Conservation (phyloP, 2,888 invertebrate genomes). For the Girardia tigrina region DNA sequence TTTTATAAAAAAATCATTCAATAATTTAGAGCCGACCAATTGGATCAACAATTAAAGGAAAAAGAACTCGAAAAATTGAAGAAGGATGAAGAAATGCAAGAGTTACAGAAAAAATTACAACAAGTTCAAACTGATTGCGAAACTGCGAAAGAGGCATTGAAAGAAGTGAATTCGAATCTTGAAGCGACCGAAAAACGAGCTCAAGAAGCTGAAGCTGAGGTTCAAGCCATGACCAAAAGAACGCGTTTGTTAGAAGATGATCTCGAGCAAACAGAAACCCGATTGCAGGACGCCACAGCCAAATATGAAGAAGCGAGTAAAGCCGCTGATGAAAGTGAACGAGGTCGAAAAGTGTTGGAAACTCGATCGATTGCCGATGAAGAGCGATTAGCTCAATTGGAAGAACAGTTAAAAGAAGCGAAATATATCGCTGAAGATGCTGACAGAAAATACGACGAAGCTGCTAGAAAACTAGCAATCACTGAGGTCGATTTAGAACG, state of each 20-base stretch:
- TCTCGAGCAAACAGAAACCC: slow-evolving; percentile 94
- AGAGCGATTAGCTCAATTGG: slow-evolving; percentile 45
- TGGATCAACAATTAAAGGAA: slow-evolving; percentile 79
- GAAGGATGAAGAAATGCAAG: slow-evolving; percentile 83
- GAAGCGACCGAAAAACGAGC: slow-evolving; percentile 87
- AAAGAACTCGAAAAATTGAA: slow-evolving; percentile 58
- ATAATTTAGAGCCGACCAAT: slow-evolving; percentile 65
- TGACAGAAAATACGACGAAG: slow-evolving; percentile 99
- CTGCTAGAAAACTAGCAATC: slow-evolving; percentile 34
- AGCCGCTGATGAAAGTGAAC: slow-evolving; percentile 99
- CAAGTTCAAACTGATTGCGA: slow-evolving; percentile 97
- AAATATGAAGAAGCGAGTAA: slow-evolving; percentile 98
- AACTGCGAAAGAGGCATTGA: slow-evolving; percentile 87
- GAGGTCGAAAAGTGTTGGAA: slow-evolving; percentile 80
- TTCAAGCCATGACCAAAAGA: slow-evolving; percentile 90
- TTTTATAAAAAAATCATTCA: slow-evolving; percentile 53
- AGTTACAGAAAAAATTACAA: slow-evolving; percentile 98
- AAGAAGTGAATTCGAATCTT: slow-evolving; percentile 83
- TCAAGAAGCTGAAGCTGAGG: slow-evolving; percentile 76
- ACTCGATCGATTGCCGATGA: slow-evolving; percentile 76
- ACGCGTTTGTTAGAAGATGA: slow-evolving; percentile 98
- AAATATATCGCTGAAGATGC: slow-evolving; percentile 54
- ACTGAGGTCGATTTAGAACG: slow-evolving; percentile 36
- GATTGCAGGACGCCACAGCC: slow-evolving; percentile 87
- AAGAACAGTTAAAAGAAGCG: slow-evolving; percentile 44